Evolutionary conservation across 1,140 invertebrate species (phyloP).

Genomic region (Sinonovacula constricta): DNA sequence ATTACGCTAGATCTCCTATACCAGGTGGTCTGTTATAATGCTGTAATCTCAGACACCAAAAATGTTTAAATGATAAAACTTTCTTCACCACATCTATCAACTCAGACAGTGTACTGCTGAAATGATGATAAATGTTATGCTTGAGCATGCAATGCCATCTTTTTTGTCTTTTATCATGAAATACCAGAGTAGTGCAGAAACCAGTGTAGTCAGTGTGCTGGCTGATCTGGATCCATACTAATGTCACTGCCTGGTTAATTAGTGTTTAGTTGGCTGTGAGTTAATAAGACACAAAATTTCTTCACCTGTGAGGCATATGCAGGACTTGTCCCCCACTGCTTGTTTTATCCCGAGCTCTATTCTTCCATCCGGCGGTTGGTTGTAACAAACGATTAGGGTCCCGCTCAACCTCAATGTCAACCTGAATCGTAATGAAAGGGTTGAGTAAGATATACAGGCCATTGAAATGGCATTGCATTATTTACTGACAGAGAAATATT

Average conservation of each 20-base stretch:
- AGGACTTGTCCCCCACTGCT: constrained; percentile 59
- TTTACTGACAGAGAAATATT: too few species aligned
- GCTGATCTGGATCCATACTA: neutral
- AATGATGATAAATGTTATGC: neutral
- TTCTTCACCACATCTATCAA: too few species aligned
- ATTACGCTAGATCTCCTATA: too few species aligned
- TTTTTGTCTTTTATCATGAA: neutral
- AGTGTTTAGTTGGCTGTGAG: neutral
- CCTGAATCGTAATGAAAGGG: constrained; percentile 48
- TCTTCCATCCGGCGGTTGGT: constrained; percentile 69
- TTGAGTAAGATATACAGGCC: too few species aligned
- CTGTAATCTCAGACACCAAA: too few species aligned
- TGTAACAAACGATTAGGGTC: constrained; percentile 67
- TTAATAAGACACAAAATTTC: neutral
- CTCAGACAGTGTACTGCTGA: neutral
- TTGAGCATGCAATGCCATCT: neutral
- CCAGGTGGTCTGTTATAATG: too few species aligned
- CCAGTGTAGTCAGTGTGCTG: neutral
- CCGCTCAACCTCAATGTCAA: constrained; percentile 63
- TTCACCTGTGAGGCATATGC: constrained; percentile 72
- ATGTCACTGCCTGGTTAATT: neutral
- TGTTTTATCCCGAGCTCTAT: constrained; percentile 61
- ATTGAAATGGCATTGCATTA: too few species aligned
- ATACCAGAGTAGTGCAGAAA: neutral
- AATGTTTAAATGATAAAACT: too few species aligned